Evolutionary conservation across 2,888 invertebrate species (phyloP).

Genomic region (Mellilla xanthometata): DNA sequence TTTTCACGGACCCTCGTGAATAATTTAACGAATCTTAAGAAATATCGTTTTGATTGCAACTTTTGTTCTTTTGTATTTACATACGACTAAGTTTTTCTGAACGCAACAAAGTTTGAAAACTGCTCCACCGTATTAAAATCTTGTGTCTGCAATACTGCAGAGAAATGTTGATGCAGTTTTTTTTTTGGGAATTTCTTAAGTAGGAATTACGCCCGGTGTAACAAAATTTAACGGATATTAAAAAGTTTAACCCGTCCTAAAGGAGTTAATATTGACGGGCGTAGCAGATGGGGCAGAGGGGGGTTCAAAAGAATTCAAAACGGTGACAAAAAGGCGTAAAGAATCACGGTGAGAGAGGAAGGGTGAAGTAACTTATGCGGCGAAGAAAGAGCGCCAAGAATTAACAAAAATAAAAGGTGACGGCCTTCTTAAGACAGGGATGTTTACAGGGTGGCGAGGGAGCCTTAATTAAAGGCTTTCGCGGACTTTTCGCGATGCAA

Average conservation of each 20-base stretch:
- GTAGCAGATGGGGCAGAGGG: constrained; percentile 80
- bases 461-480: constrained; percentile 81
- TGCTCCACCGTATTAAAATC: not conserved
- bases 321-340: constrained; percentile 82
- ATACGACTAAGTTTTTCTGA: constrained; percentile 9
- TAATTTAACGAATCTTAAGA: constrained; percentile 79
- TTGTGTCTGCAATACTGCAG: constrained; percentile 3
- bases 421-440: constrained; percentile 52
- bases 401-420: constrained; percentile 83
- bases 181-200: constrained; percentile 55
- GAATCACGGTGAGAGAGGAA: constrained; percentile 69
- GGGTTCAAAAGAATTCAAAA: constrained; percentile 80
- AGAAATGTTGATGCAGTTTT: constrained; percentile 17
- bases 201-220: constrained; percentile 68
- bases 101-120: not conserved
- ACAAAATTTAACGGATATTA: constrained; percentile 82
- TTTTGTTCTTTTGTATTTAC: constrained; percentile 32
- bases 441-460: constrained; percentile 75
- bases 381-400: constrained; percentile 76
- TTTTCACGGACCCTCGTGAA: constrained; percentile 72
- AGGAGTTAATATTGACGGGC: constrained; percentile 83
- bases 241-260: constrained; percentile 76
- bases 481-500: constrained; percentile 81
- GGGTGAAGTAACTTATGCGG: constrained; percentile 81
- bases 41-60: constrained; percentile 58